Evolutionary conservation across 2,113 vertebrate species (phyloP), one percentile per base, ranked within the genome.

Genomic region (Pampusana beccarii): DNA sequence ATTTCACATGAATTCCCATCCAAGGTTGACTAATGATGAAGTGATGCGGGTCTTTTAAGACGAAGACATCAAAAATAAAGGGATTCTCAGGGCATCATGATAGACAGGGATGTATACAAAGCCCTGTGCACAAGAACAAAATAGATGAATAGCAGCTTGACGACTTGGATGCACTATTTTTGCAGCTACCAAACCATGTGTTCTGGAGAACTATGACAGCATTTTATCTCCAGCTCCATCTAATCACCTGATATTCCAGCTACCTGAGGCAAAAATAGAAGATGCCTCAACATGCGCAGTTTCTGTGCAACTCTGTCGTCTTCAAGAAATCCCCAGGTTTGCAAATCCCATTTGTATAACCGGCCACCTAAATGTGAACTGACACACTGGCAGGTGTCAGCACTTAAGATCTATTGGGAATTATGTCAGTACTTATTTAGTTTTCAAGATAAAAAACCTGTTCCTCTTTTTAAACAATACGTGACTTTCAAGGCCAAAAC

Each of bases 81-180:
- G 66, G 88, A 71, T 61, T 93, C 72, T 92, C 61, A 72, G 88
- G 69, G 90, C 75, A 86, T 96, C 96, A 96, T 26, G 93, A 96
- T 3, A 96, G 83, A 97, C 96, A 97, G 93, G 96, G 88, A 69
- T 46, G 81, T 65, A 97, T 82, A 95, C 96, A 97, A 93, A 96
- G 91, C 96, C 95, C 96, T 96, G 83, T 81, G 56, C 95, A 91
- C 86, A 93, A 95, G 84, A 95, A 97, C 80, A 96, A 70, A 58
- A 86, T 34, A 18, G 24, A 78, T 69, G 36, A 96, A 51, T 2
- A 83, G 57, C 1, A 1, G 57, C 69, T 65, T 6, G 0, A 92
- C 62, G 86, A 57, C n/a, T 72, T 31, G 77, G 80, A 86, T 44
- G 42, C 71, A 62, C 44, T 51, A 24, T 13, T 66, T 36, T 15